phyloP scores from a whole-genome alignment of 2,113 vertebrate species.

The Capricornis sumatraensis region DNA sequence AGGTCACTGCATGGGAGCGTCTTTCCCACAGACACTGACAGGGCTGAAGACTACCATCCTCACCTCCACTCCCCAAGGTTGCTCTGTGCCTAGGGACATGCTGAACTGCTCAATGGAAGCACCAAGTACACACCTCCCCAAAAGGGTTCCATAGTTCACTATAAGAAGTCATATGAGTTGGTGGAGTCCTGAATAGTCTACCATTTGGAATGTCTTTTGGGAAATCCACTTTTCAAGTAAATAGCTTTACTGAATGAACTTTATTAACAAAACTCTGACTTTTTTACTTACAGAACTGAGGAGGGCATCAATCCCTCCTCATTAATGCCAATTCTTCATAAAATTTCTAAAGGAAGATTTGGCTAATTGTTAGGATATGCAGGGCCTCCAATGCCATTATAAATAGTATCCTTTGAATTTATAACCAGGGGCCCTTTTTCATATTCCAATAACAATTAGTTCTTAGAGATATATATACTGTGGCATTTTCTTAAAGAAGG shows the following conservation, averaged over 20 bases:
- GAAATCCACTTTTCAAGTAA: background rate
- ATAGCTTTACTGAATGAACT: background rate
- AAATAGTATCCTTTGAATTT: background rate
- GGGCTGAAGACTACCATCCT: background rate
- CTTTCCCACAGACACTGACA: too few relatives aligned
- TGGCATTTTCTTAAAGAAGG: constrained; percentile 38
- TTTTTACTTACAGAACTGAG: background rate
- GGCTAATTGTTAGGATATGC: background rate
- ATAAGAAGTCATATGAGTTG: background rate
- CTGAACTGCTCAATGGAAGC: background rate
- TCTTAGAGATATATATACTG: background rate
- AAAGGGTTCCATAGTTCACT: background rate
- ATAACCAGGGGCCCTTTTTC: constrained; percentile 1
- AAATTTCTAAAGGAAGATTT: background rate
- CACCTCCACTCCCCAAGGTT: background rate
- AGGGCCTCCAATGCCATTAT: background rate
- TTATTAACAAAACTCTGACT: background rate
- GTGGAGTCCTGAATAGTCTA: background rate
- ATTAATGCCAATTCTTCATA: background rate
- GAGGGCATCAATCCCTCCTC: background rate
- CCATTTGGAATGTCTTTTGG: background rate
- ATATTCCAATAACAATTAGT: background rate
- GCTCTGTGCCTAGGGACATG: background rate
- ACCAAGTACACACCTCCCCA: background rate
- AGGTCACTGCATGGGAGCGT: background rate